Evolutionary conservation across 1,140 invertebrate species (phyloP).

Genomic region (Cherax destructor): DNA sequence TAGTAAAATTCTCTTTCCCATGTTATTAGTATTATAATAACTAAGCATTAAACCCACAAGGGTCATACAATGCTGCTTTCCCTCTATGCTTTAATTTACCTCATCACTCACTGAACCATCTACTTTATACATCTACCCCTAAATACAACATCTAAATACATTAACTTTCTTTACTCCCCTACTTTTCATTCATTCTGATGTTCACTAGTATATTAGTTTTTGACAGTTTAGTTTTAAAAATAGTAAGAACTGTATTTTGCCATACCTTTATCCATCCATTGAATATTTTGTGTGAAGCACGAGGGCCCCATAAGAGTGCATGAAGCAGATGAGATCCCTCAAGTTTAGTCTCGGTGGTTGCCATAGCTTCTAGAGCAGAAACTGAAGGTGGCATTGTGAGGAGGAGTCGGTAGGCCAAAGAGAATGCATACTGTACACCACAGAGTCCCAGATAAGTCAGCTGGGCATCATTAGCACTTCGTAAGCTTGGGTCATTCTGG

Average conservation of each 20-base stretch:
- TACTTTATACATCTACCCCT: too few relatives aligned
- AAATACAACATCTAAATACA: too few relatives aligned
- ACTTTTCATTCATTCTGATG: too few relatives aligned
- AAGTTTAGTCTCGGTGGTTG: constrained; percentile 78
- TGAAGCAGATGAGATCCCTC: constrained; percentile 81
- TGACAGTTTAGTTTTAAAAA: too few relatives aligned
- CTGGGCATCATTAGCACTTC: constrained; percentile 49
- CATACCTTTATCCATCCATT: constrained; percentile 82
- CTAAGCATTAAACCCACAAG: too few relatives aligned
- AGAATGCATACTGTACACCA: constrained; percentile 93
- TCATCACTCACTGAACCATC: too few relatives aligned
- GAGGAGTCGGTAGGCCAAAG: constrained; percentile 87
- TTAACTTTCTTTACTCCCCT: too few relatives aligned
- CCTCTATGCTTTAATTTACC: too few relatives aligned
- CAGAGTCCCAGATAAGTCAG: constrained; percentile 79
- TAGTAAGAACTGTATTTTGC: not conserved
- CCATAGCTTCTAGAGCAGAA: constrained; percentile 87
- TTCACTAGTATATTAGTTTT: too few relatives aligned
- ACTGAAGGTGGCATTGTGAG: constrained; percentile 91
- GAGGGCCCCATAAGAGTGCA: constrained; percentile 85
- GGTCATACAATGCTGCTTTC: too few relatives aligned
- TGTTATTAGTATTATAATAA: too few relatives aligned
- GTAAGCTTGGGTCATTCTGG: constrained; percentile 74
- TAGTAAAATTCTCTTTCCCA: too few relatives aligned
- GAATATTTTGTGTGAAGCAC: constrained; percentile 84